phyloP scores from a whole-genome alignment of 2,797 vertebrate species.

The Oophaga sylvatica region DNA sequence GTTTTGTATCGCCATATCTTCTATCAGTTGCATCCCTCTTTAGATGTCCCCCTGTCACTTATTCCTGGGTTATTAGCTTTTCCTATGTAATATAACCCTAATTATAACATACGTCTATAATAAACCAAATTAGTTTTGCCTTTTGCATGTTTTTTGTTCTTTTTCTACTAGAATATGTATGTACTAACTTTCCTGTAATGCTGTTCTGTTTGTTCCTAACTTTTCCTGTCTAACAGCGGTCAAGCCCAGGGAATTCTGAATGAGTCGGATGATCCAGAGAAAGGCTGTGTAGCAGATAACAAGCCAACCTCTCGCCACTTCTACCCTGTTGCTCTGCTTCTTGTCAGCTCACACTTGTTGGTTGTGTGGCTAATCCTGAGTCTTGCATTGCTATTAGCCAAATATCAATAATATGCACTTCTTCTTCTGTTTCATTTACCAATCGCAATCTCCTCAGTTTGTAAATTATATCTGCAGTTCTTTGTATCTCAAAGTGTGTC shows the following conservation, averaged over 20 bases:
- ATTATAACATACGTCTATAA: background rate
- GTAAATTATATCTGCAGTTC: constrained; percentile 71
- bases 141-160: constrained; percentile 47
- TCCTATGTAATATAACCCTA: background rate
- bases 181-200: constrained; percentile 71
- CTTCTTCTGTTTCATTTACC: constrained; percentile 73
- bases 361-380: constrained; percentile 99
- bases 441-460: constrained; percentile 71
- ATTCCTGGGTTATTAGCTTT: background rate
- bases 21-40: background rate
- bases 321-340: constrained; percentile 98
- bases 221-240: constrained; percentile 85
- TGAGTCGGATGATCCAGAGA: constrained; percentile 95
- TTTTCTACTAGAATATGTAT: constrained; percentile 62
- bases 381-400: constrained; percentile 99
- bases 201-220: constrained; percentile 78
- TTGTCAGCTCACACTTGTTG: constrained; percentile 99
- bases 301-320: constrained; percentile 99
- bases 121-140: background rate
- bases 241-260: constrained; percentile 89
- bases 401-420: constrained; percentile 94
- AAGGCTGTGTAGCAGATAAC: constrained; percentile 90
- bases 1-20: background rate
- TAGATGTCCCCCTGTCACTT: background rate
- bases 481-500: constrained; percentile 70